Evolutionary conservation across 2,888 invertebrate species (phyloP).

Genomic region (Cyclophora punctaria): DNA sequence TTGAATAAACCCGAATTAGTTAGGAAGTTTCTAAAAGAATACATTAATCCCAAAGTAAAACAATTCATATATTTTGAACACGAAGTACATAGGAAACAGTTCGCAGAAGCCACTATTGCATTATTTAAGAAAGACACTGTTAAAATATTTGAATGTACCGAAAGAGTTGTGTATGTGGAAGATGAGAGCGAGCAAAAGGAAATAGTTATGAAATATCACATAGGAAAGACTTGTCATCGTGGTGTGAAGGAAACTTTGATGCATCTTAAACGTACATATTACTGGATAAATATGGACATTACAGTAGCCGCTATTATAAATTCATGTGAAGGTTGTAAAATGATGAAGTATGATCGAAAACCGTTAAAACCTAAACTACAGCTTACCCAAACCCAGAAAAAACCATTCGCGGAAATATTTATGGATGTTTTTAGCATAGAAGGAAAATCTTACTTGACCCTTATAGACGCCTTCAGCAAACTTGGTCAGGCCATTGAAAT

Average conservation of each 20-base stretch:
- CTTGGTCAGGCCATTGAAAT: slow-evolving; percentile 23
- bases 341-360: slow-evolving; percentile 1
- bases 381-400: slow-evolving; percentile 20
- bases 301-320: slow-evolving; percentile 16
- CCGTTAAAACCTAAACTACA: slow-evolving; percentile 21
- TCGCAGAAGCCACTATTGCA: background rate
- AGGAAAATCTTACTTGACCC: slow-evolving; percentile 11
- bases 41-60: background rate
- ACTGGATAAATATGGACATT: slow-evolving; percentile 17
- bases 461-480: slow-evolving; percentile 24
- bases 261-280: slow-evolving; percentile 15
- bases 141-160: slow-evolving; percentile 20
- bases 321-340: slow-evolving; percentile 18
- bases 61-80: slow-evolving; percentile 17
- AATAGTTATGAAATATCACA: slow-evolving; percentile 14
- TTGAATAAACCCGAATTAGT: slow-evolving; percentile 2
- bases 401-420: slow-evolving; percentile 23
- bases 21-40: slow-evolving; percentile 11
- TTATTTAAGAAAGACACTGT: slow-evolving; percentile 10
- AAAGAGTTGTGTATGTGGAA: slow-evolving; percentile 12
- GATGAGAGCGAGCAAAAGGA: slow-evolving; percentile 15
- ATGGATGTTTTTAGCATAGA: slow-evolving; percentile 18
- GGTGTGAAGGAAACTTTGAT: slow-evolving; percentile 19
- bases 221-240: slow-evolving; percentile 19
- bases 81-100: slow-evolving; percentile 5